Evolutionary conservation across 2,113 vertebrate genomes (phyloP).

Genomic region (Delphinapterus leucas): DNA sequence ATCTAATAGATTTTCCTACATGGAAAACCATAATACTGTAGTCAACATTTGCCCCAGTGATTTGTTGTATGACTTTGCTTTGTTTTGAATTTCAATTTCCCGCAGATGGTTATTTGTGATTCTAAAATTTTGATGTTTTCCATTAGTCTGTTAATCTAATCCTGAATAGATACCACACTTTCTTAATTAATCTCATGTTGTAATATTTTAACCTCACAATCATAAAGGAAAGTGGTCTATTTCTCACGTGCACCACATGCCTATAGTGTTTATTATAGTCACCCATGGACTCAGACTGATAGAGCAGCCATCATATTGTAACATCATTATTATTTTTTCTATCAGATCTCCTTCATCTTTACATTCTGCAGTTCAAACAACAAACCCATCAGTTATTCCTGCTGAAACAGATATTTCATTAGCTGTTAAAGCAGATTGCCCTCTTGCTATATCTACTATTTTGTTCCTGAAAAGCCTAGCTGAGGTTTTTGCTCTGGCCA

Average conservation of each 20-base stretch:
- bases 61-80: neutral
- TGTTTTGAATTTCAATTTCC: neutral
- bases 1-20: neutral
- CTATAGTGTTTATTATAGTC: neutral
- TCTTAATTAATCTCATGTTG: neutral
- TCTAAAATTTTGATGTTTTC: neutral
- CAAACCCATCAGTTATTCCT: neutral
- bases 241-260: neutral
- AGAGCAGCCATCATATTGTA: no score
- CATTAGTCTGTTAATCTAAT: neutral
- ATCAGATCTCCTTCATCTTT: neutral
- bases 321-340: neutral
- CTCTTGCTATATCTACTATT: neutral
- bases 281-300: neutral
- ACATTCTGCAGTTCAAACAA: neutral
- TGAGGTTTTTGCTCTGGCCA: neutral
- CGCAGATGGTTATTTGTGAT: neutral
- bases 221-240: neutral
- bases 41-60: neutral
- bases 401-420: neutral
- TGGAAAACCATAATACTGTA: neutral
- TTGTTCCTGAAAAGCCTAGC: neutral
- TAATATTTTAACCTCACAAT: neutral
- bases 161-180: neutral
- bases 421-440: neutral